Evolutionary conservation across 92 coral and sea anemone genomes (phyloP).

Genomic region (Bergia sp.): DNA sequence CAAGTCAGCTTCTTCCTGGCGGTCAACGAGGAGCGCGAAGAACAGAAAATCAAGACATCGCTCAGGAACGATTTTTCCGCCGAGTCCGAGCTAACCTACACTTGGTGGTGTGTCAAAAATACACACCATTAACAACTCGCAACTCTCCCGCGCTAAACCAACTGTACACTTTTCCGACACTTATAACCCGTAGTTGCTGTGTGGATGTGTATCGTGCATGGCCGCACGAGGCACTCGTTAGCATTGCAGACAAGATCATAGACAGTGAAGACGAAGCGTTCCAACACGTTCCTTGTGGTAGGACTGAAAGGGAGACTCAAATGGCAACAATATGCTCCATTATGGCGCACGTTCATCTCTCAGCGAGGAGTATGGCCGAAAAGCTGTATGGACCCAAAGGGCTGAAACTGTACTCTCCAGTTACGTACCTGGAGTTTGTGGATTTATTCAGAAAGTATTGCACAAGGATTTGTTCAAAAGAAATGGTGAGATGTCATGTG

Average conservation of each 20-base stretch:
- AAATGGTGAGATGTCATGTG: slow-evolving; percentile 62
- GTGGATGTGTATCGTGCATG: slow-evolving; percentile 89
- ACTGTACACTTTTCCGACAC: slow-evolving; percentile 70
- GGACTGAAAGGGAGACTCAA: slow-evolving; percentile 61
- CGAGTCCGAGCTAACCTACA: slow-evolving; percentile 90
- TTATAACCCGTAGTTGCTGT: slow-evolving; percentile 86
- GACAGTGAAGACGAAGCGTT: slow-evolving; percentile 67
- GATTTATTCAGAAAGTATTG: slow-evolving; percentile 82
- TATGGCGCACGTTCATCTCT: slow-evolving; percentile 91
- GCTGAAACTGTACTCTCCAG: slow-evolving; percentile 83
- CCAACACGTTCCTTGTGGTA: slow-evolving; percentile 55
- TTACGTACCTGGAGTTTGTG: slow-evolving; percentile 82
- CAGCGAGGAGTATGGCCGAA: slow-evolving; percentile 74
- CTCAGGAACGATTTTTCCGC: slow-evolving; percentile 95
- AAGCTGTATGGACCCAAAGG: slow-evolving; percentile 71
- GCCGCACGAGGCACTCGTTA: slow-evolving; percentile 86
- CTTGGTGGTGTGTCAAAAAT: slow-evolving; percentile 76
- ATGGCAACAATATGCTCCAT: slow-evolving; percentile 78
- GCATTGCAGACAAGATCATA: slow-evolving; percentile 70
- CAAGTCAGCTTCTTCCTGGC: slow-evolving; percentile 91
- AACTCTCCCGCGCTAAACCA: slow-evolving; percentile 56
- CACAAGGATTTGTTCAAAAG: slow-evolving; percentile 72
- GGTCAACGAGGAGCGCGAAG: slow-evolving; percentile 86
- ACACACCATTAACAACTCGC: slow-evolving; percentile 55
- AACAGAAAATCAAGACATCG: slow-evolving; percentile 83